Evolutionary conservation across 2,888 invertebrate species (phyloP), one percentile per base, ranked within the genome.

Genomic region (Mongoloraphidia duomilia): DNA sequence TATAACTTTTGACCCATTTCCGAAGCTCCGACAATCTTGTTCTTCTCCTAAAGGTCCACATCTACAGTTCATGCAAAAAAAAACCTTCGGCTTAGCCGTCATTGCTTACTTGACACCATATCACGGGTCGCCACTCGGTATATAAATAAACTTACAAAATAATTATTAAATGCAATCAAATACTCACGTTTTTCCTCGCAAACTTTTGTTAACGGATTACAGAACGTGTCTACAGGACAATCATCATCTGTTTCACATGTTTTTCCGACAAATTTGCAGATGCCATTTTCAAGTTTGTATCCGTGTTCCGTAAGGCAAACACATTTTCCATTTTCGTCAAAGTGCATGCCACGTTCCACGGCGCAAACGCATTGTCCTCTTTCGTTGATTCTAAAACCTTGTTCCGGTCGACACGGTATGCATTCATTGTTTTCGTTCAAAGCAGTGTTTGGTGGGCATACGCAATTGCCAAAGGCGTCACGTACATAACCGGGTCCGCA

Each of bases 331-430:
- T 82, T 76, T 51, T 85, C 84, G 53, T 86, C 86, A 34, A 84
- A 77, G 12, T 82, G 79, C 66, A 83, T 78, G 34, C 90, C 90
- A 50, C 82, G 79, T 54, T 83, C 82, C 8, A 84, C 66, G 47
- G 85, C 88, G 61, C 91, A 92, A 1, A 85, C 80, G 61, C 91
- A 92, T 41, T 82, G 82, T 1, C 88, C 89, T 39, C 80, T 76
- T 47, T 80, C 77, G 58, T 87, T 85, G 26, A 89, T 72, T 52
- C 81, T 77, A 61, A 80, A 80, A 2, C 90, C 91, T 54, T 80
- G 77, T 52, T 80, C 79, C 33, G 73, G 69, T 11, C 72, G 71
- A 60, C 92, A 91, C 1, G 81, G 80, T 8, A 80, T 74, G 60
- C 91, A 91, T 60, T 84, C 80, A 46, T 88, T 88, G 57, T 80